Percentiles rank a stretch among this genome's conserved stretches.
phyloP scores from a whole-genome alignment of 1,140 invertebrate species.

The Plodia interpunctella region DNA sequence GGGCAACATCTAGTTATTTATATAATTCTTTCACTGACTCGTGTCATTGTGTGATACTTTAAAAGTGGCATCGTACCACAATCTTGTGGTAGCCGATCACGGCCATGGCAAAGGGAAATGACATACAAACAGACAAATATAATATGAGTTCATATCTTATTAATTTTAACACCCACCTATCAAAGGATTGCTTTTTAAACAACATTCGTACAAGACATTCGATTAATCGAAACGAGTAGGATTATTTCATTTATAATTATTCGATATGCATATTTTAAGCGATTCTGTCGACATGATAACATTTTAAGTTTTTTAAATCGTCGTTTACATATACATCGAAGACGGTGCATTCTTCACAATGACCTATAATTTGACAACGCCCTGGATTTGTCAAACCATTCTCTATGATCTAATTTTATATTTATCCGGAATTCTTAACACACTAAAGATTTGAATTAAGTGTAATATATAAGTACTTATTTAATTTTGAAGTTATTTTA shows the following conservation, averaged over 20 bases:
- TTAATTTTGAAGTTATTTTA: too few relatives aligned
- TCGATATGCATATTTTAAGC: constrained; percentile 6
- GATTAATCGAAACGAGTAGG: constrained; percentile 5
- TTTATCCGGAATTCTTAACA: too few relatives aligned
- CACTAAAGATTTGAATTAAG: too few relatives aligned
- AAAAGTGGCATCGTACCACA: too few relatives aligned
- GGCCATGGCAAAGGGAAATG: too few relatives aligned
- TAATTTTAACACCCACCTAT: neutral
- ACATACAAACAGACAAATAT: too few relatives aligned
- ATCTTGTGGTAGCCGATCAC: too few relatives aligned
- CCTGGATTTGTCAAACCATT: neutral
- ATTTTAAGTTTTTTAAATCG: constrained; percentile 6
- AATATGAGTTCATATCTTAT: neutral
- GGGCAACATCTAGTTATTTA: too few relatives aligned
- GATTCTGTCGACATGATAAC: constrained; percentile 4
- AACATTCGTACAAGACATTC: neutral
- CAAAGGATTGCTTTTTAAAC: neutral
- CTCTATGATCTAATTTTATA: too few relatives aligned
- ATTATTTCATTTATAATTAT: constrained; percentile 5
- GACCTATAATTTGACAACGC: neutral
- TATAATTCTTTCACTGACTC: too few relatives aligned
- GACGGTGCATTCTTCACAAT: neutral
- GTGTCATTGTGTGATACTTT: too few relatives aligned
- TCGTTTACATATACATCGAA: neutral
- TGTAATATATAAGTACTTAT: too few relatives aligned